Evolutionary conservation across 2,797 vertebrate genomes (phyloP).

Genomic region (Myiotriccus ornatus): DNA sequence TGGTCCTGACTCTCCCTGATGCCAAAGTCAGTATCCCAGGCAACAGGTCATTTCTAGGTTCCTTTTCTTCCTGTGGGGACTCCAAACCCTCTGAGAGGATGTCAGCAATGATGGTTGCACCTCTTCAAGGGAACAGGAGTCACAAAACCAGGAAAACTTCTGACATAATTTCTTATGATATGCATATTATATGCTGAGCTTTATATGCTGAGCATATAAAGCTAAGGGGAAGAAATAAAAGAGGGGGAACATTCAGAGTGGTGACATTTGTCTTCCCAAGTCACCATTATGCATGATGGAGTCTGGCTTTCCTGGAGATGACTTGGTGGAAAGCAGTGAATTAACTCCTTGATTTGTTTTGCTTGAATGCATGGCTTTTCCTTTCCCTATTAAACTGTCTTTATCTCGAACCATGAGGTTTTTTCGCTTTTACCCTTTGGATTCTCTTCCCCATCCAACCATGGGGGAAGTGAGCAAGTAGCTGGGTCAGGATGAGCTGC

Average conservation of each 20-base stretch:
- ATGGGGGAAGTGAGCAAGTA: not conserved
- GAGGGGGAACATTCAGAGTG: accelerated
- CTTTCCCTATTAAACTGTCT: not conserved
- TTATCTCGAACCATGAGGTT: not conserved
- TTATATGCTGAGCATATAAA: not conserved
- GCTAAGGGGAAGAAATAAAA: not conserved
- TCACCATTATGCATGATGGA: not conserved
- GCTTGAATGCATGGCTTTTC: not conserved
- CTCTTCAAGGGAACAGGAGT: not conserved
- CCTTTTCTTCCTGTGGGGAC: not conserved
- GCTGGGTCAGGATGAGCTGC: not conserved
- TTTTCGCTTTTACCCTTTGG: not conserved
- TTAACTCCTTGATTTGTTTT: not conserved
- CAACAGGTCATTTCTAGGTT: not conserved
- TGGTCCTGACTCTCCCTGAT: not conserved
- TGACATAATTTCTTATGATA: too few species aligned
- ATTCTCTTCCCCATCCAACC: not conserved
- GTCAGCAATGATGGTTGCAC: not conserved
- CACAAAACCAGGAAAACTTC: not conserved
- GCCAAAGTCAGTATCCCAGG: not conserved
- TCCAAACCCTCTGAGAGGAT: not conserved
- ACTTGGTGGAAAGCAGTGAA: not conserved
- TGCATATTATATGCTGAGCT: too few species aligned
- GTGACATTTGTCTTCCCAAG: not conserved
- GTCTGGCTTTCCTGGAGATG: too few species aligned